Evolutionary conservation across 2,797 vertebrate species (phyloP), one percentile per base, ranked within the genome.

Genomic region (Protonibea diacanthus): DNA sequence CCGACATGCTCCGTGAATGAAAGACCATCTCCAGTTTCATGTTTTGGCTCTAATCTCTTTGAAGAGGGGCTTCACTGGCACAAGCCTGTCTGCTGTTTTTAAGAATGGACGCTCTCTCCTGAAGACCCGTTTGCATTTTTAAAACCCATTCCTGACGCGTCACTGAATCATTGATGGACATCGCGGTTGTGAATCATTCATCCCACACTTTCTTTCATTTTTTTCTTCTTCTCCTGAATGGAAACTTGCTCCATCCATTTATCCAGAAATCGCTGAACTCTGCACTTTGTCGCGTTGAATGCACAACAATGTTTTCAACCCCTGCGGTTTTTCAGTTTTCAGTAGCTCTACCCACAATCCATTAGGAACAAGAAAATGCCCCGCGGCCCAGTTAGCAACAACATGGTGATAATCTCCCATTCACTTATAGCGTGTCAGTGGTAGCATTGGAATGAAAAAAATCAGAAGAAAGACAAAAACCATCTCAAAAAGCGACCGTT

Each of bases 101-200:
- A 80, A 90, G 85, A 92, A 91, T 90, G 90, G 79, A 71, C 29
- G 1, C 59, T 60, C 44, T 58, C 42, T 60, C 80, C 61, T 48
- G 49, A 76, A 69, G 25, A 66, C 75, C 71, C 21, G 58, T 67
- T 69, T 87, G 40, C 74, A 83, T 74, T 83, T 86, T 88, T 84
- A 68, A 68, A 55, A 53, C 2, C 56, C 66, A 7, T 75, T 76
- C 40, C 72, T 12, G 17, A 44, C 47, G 44, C 10, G 20, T 78
- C 79, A 47, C 60, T 93, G 81, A 92, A 93, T 92, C 84, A 89
- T 93, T 91, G 76, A 91, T 90, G 81, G 17, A 4, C 18, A 9
- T 51, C 14, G 10, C 63, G 7, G 74, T 55, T 74, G 51, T 90
- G 85, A 89, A 89, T 90, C 86, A 84, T 91, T 93, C 86, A 89